Base-by-base conservation (phyloP, 2,888 invertebrate species). In the Lampropteryx suffumata region DNA sequence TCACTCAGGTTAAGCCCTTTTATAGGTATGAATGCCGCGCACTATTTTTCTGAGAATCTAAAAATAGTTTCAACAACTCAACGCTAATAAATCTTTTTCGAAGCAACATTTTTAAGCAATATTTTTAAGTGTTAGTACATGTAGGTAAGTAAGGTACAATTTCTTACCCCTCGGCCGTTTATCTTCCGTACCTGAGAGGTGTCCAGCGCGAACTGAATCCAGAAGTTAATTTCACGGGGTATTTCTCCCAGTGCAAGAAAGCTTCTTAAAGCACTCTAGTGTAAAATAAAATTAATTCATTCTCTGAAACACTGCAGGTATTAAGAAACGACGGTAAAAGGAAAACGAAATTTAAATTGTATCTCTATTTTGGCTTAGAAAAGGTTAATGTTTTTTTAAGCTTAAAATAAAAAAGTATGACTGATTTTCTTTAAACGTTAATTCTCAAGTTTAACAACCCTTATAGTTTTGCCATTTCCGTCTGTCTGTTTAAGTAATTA, bases 191-290 rank as follows among this genome's bases (percentile, higher is more conserved):
- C 82, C 85, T 84, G 84, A 76, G 71, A 79, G 76, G 79, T 86
- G 85, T 87, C 86, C 84, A 78, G 76, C 68, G 76, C 62, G 77
- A 71, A 81, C 78, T 71, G 75, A 76, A 79, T 78, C 80, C 79
- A 72, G 75, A 76, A 85, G 85, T 81, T 85, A 87, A 87, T 87
- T 87, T 88, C 87, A 86, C 87, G 84, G 84, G 74, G 76, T 83
- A 83, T 86, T 88, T 87, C 85, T 79, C 70, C 69, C 64, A 72
- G 66, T 77, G 72, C 71, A 79, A 79, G 76, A 77, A 76, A 76
- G 61, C 66, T 69, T 59, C 70, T 69, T 78, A 80, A 67, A 77
- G 81, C 76, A 73, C 82, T 84, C 80, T 73, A 61, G 78, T 79
- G 79, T 79, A 79, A 83, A 82, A 82, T 79, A 76, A 70, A 79